A percentile compares a stretch with the other conserved stretches of the same genome.
phyloP scores from a whole-genome alignment of 2,113 vertebrate species.

The Spheniscus mendiculus region DNA sequence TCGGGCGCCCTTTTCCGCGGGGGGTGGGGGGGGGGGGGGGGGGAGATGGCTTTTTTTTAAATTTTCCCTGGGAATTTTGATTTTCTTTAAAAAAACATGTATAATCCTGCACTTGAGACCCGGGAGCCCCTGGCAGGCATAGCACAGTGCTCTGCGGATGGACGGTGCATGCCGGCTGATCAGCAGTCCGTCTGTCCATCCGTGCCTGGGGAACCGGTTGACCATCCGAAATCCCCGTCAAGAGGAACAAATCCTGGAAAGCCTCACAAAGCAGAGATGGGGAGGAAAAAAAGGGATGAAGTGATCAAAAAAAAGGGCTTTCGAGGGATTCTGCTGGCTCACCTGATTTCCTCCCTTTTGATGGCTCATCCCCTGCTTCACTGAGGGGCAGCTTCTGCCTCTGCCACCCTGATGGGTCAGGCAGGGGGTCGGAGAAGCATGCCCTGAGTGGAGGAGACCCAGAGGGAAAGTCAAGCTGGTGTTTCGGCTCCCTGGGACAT shows the following conservation, averaged over 20 bases:
- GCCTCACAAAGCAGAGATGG: neutral
- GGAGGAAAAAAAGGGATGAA: neutral
- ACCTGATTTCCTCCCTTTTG: neutral
- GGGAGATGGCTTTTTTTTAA: neutral
- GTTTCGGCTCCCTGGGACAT: neutral
- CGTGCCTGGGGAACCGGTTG: neutral
- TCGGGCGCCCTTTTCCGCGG: no score
- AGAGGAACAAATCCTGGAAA: slow-evolving; percentile 30
- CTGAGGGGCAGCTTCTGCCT: neutral
- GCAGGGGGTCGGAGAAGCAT: neutral
- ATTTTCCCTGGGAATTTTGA: slow-evolving; percentile 31
- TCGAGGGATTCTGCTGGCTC: slow-evolving; percentile 22
- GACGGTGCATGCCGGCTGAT: fast-evolving
- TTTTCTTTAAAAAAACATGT: neutral
- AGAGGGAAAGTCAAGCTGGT: neutral
- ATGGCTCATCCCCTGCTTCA: neutral
- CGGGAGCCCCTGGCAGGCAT: neutral
- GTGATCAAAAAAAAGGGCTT: neutral
- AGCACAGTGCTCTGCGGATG: fast-evolving
- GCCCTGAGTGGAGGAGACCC: neutral
- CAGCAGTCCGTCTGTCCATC: neutral
- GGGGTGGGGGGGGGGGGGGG: no score
- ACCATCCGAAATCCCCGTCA: neutral
- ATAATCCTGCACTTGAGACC: neutral
- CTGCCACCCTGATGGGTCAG: fast-evolving